Conservation (phyloP, 2,888 invertebrate genomes). For the Cantharis rustica region DNA sequence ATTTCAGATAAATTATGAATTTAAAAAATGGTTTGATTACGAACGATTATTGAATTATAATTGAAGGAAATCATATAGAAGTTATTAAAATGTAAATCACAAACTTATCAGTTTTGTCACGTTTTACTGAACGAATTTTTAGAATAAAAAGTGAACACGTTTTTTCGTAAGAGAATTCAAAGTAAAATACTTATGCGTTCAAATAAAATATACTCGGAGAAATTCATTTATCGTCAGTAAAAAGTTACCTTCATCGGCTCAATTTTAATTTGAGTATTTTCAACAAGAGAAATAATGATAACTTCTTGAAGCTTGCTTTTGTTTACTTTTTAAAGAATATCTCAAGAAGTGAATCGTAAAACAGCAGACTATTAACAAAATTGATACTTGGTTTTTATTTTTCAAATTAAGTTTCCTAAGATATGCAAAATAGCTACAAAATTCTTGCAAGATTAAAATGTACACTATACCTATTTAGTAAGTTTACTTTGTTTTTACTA, state of each 20-base stretch:
- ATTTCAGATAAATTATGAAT: neutral
- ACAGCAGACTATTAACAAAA: neutral
- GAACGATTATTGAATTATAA: neutral
- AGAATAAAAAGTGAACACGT: neutral
- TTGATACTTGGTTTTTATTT: neutral
- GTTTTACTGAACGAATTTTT: neutral
- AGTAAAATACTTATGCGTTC: neutral
- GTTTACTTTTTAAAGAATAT: neutral
- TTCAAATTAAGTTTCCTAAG: neutral
- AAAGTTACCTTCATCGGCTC: neutral
- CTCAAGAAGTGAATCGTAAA: neutral
- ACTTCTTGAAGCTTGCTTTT: neutral
- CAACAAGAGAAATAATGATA: neutral
- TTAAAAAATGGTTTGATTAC: neutral
- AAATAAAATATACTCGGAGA: neutral
- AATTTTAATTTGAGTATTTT: neutral
- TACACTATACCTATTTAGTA: neutral
- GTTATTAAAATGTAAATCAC: neutral
- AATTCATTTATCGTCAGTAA: neutral
- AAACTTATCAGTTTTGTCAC: neutral
- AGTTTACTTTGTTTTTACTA: neutral
- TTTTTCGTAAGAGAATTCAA: neutral
- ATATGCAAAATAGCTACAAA: neutral
- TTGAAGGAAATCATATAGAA: neutral
- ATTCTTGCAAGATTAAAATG: neutral